Evolutionary conservation across 2,888 invertebrate genomes (phyloP), one percentile per base, ranked within the genome.

Genomic region (Limnephilus marmoratus): DNA sequence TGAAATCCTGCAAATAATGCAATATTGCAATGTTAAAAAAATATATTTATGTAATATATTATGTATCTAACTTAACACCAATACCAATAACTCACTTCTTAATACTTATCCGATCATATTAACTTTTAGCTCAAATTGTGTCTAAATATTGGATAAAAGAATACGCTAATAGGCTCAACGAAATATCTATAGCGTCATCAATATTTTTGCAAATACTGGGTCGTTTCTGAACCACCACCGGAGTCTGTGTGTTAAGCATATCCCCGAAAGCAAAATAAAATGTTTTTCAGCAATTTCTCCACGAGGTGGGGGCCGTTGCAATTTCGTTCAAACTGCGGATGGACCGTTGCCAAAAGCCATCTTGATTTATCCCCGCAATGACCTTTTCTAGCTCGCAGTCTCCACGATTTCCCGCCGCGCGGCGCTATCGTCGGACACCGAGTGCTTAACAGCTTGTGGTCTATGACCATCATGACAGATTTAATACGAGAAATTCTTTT

Each of bases 321-420:
- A 89, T 89, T 81, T 89, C 37, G 31, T 45, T 34, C 37, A 80
- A 89, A 89, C 41, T 89, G 81, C 80, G 88, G 81, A 89, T 89
- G 88, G 88, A 68, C 24, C 80, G 24, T 68, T 89, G 88, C 81
- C 88, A 89, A 89, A 87, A 80, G 81, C 88, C 88, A 81, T 89
- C 88, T 80, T 89, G 88, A 89, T 89, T 89, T 89, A 89, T 89
- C 13, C 81, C 88, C 88, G 68, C 88, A 24, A 80, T 89, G 88
- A 89, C 88, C 88, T 89, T 87, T 86, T 86, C 53, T 89, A 31
- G 68, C 18, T 53, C 53, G 37, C 81, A 37, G 31, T 80, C 41
- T 41, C 34, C 83, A 34, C 81, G 41, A n/a, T 80, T 89, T 68
- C 80, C 88, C 88, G 41, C 88, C 88, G 41, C 12, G 31, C 15